Conservation (phyloP, 2,113 vertebrate species). For the Amblyopsis rosae region DNA sequence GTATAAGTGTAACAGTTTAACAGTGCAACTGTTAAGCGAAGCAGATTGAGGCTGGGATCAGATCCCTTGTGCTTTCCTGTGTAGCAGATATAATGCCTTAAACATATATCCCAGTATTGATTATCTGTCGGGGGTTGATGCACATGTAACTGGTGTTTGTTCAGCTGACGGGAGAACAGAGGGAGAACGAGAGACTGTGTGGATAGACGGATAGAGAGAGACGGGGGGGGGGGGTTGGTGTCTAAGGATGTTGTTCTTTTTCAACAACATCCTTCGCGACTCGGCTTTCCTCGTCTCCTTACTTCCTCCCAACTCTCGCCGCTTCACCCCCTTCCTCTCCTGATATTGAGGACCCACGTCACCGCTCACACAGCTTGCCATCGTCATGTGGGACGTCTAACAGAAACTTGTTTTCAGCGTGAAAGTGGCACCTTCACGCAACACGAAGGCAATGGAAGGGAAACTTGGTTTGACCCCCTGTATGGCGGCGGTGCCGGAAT, state of each 20-base stretch:
- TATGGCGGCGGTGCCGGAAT: too few relatives aligned
- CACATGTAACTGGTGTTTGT: constrained; percentile 45
- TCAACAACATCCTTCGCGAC: constrained; percentile 9
- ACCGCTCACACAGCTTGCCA: background rate
- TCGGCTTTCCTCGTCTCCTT: background rate
- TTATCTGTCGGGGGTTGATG: constrained; percentile 35
- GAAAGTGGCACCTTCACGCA: too few relatives aligned
- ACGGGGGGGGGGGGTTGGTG: constrained; percentile 15
- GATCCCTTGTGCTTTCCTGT: too few relatives aligned
- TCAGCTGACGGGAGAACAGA: constrained; percentile 49
- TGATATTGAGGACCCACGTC: background rate
- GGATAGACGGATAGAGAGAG: background rate
- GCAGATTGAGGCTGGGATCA: too few relatives aligned
- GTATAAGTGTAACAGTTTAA: too few relatives aligned
- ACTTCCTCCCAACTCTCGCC: background rate
- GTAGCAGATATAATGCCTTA: too few relatives aligned
- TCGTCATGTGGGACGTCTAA: too few relatives aligned
- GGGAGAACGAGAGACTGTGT: background rate
- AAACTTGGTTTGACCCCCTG: too few relatives aligned
- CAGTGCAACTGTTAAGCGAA: too few relatives aligned
- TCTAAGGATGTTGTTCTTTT: constrained; percentile 43
- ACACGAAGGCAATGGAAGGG: too few relatives aligned
- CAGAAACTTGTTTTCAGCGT: too few relatives aligned
- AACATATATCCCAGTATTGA: background rate
- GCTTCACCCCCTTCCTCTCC: background rate